A percentile compares a stretch with the other conserved stretches of the same genome.
phyloP scores from a whole-genome alignment of 64 coral and sea anemone species.

The Platygyra sinensis region DNA sequence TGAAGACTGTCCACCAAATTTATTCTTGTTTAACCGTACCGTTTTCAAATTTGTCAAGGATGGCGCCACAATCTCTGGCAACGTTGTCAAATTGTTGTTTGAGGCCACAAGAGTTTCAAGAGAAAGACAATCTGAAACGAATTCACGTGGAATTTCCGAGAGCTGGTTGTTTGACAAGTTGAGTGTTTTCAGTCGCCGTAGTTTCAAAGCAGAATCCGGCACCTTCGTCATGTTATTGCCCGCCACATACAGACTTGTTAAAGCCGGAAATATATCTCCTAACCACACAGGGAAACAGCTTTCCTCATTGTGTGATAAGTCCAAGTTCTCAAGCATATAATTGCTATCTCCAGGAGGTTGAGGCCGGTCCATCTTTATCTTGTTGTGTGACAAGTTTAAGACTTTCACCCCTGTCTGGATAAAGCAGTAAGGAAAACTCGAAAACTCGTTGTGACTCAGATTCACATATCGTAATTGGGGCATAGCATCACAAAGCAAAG shows the following conservation, averaged over 20 bases:
- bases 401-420: constrained; percentile 41
- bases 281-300: constrained; percentile 77
- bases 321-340: constrained; percentile 64
- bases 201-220: constrained; percentile 47
- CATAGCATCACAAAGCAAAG: constrained; percentile 74
- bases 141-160: constrained; percentile 52
- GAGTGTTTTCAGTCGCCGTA: constrained; percentile 63
- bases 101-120: constrained; percentile 73
- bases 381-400: constrained; percentile 80
- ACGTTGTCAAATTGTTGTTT: constrained; percentile 54
- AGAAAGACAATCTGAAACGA: constrained; percentile 52
- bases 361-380: constrained; percentile 22
- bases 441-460: constrained; percentile 80
- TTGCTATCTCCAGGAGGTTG: not conserved
- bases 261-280: constrained; percentile 55
- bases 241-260: constrained; percentile 58
- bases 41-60: constrained; percentile 69
- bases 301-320: constrained; percentile 64
- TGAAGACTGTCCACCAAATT: constrained; percentile 46
- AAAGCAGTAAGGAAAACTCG: constrained; percentile 63
- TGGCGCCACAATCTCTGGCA: constrained; percentile 54
- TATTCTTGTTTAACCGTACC: constrained; percentile 78
- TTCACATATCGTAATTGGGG: constrained; percentile 63
- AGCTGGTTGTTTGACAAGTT: constrained; percentile 84
- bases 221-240: constrained; percentile 66